Percentiles rank a stretch among this genome's conserved stretches.
phyloP scores from a whole-genome alignment of 2,797 vertebrate genomes.

The Sebastes minor region DNA sequence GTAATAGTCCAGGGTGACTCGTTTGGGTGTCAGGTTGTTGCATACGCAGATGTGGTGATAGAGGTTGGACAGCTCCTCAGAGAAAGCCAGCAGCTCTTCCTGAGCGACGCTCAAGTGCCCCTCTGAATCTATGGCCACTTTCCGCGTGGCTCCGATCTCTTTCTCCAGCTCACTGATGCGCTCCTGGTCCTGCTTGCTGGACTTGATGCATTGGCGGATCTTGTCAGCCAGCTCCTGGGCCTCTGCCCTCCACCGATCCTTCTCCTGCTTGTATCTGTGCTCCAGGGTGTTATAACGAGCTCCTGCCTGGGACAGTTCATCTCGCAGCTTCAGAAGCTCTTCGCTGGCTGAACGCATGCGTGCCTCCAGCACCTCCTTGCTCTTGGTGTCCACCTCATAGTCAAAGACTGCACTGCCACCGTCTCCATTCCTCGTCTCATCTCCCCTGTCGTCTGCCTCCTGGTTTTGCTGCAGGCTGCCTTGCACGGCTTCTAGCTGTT shows the following conservation, averaged over 20 bases:
- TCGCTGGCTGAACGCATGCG: conserved; percentile 78
- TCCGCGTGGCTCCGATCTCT: conserved; percentile 83
- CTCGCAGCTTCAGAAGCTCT: conserved; percentile 78
- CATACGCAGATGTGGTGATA: conserved; percentile 89
- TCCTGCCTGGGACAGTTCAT: conserved; percentile 82
- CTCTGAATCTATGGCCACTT: conserved; percentile 85
- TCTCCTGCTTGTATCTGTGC: conserved; percentile 81
- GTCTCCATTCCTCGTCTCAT: conserved; percentile 48
- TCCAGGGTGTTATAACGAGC: conserved; percentile 78
- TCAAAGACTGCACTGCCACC: conserved; percentile 57
- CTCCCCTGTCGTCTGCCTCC: conserved; percentile 32
- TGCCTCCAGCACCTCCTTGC: conserved; percentile 80
- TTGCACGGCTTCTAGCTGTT: conserved; percentile 78
- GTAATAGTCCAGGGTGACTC: conserved; percentile 88
- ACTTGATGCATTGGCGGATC: conserved; percentile 83
- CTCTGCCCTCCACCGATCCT: conserved; percentile 82
- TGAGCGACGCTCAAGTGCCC: conserved; percentile 84
- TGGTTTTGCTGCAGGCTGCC: conserved; percentile 45
- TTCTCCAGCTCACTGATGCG: conserved; percentile 84
- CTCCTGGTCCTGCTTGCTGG: conserved; percentile 85
- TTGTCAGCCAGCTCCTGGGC: conserved; percentile 85
- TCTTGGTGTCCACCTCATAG: conserved; percentile 82
- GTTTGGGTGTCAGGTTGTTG: conserved; percentile 87
- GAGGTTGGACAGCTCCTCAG: conserved; percentile 88
- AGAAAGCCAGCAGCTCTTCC: conserved; percentile 88